These are phyloP conservation scores for Melanotaenia duboulayi DNA, from an alignment of 2,113 vertebrate species.

Conservation along the genomic window DNA sequence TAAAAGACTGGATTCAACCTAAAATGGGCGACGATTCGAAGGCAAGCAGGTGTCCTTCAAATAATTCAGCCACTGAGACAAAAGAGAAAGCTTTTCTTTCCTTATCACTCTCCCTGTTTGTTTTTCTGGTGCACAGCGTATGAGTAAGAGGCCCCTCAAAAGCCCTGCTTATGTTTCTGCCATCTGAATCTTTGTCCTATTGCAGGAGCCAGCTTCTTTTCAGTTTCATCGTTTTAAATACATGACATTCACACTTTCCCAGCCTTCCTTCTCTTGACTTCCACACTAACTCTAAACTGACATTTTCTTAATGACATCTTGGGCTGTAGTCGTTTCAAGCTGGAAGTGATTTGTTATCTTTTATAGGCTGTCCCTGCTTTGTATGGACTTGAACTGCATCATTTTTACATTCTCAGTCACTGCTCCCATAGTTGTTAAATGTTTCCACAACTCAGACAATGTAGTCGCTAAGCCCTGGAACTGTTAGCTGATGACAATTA, in stretches of 20 bases:
- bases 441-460: background rate
- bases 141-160: background rate
- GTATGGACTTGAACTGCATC: background rate
- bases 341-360: background rate
- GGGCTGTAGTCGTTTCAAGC: background rate
- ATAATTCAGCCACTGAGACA: background rate
- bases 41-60: too few relatives aligned
- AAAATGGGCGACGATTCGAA: too few relatives aligned
- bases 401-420: background rate
- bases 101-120: too few relatives aligned
- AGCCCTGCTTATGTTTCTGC: background rate
- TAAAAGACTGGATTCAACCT: too few relatives aligned
- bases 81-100: too few relatives aligned
- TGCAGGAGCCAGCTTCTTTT: background rate
- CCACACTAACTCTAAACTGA: background rate
- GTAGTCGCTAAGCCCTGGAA: background rate
- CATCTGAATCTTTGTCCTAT: background rate
- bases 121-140: too few relatives aligned
- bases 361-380: background rate
- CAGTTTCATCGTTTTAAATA: background rate
- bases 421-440: background rate
- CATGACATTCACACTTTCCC: background rate
- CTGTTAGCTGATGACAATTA: background rate
- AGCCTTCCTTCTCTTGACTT: background rate
- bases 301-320: background rate